phyloP scores from a whole-genome alignment of 1,140 invertebrate species.

The Periplaneta americana region DNA sequence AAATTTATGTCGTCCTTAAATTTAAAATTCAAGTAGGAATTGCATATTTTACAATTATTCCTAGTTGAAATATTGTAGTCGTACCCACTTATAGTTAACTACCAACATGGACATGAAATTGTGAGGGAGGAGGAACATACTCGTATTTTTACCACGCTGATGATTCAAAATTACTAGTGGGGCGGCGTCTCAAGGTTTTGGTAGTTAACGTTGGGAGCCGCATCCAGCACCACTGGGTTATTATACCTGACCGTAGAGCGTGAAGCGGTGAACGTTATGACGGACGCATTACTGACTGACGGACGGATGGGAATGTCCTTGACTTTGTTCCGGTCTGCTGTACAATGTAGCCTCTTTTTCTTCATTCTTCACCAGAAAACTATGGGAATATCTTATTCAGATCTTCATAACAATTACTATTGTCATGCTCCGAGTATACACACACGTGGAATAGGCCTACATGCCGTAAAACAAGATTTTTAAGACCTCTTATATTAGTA shows the following conservation, averaged over 20 bases:
- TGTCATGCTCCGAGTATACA: not conserved
- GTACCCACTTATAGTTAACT: no score
- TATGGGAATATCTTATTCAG: not conserved
- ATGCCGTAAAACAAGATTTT: not conserved
- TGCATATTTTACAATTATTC: no score
- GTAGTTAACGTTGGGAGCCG: not conserved
- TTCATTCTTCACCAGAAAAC: not conserved
- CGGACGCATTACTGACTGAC: not conserved
- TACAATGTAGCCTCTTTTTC: not conserved
- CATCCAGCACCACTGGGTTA: not conserved
- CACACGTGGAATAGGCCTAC: not conserved
- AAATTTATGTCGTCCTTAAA: no score
- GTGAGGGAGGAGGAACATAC: no score
- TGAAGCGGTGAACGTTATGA: not conserved
- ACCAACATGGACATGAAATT: no score
- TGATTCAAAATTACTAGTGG: not conserved
- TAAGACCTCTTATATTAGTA: no score
- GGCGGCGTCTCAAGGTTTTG: not conserved
- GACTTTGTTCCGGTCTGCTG: not conserved
- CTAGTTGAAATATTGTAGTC: no score
- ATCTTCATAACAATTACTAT: not conserved
- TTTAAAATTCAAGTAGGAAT: no score
- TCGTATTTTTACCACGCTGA: not conserved
- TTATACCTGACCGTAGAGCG: not conserved
- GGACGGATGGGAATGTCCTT: not conserved